Evolutionary conservation across 2,888 invertebrate genomes (phyloP).

Genomic region (Chrysolina oricalcia): DNA sequence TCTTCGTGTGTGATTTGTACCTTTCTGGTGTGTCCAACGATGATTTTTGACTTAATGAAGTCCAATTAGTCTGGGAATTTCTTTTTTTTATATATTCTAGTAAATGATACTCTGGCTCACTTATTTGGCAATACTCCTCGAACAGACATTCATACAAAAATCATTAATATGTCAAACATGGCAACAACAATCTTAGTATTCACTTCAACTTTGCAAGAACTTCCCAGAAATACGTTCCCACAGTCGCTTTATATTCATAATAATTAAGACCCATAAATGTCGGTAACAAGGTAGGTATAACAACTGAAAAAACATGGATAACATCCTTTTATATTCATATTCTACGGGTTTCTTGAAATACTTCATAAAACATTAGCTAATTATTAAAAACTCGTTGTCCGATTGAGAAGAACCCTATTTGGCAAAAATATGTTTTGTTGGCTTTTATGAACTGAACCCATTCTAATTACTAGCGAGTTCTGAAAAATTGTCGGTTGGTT

Average conservation of each 20-base stretch:
- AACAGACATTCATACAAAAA: neutral
- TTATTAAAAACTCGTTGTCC: neutral
- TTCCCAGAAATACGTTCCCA: constrained; percentile 2
- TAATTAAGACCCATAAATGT: constrained; percentile 22
- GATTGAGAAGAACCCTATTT: constrained; percentile 1
- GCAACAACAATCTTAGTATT: constrained; percentile 6
- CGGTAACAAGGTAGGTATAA: constrained; percentile 7
- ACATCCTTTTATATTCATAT: constrained; percentile 25
- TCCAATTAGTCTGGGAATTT: no score
- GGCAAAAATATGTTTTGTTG: constrained; percentile 1
- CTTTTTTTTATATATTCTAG: no score
- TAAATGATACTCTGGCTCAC: no score
- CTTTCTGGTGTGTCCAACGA: no score
- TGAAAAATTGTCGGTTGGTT: neutral
- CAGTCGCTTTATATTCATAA: neutral
- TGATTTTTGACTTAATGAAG: no score
- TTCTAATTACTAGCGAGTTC: neutral
- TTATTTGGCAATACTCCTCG: no score
- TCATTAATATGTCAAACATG: neutral
- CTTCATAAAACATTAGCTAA: constrained; percentile 20
- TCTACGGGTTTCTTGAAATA: constrained; percentile 6
- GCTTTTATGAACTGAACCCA: neutral
- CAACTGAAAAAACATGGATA: constrained; percentile 26
- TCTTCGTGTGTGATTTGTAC: no score
- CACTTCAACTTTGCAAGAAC: constrained; percentile 14